These are phyloP conservation scores for Sebastes diaconus DNA, from an alignment of 2,797 vertebrate species.

Conservation along the genomic window DNA sequence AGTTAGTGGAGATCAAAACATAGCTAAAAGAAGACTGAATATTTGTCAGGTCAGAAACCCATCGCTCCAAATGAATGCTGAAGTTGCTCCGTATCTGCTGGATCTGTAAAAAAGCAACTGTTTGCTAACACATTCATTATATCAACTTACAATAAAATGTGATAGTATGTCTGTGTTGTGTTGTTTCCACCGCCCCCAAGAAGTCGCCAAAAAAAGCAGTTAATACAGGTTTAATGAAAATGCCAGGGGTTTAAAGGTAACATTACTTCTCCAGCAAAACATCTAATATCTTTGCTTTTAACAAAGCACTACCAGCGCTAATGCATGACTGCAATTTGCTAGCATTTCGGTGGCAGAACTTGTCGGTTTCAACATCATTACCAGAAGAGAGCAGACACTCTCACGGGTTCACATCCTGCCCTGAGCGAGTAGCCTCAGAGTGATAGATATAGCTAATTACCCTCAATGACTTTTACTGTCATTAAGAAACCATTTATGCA, in stretches of 20 bases:
- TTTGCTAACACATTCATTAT: not conserved
- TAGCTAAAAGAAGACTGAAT: not conserved
- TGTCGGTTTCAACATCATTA: not conserved
- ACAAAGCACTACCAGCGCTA: not conserved
- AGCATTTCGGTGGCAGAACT: conserved; percentile 2
- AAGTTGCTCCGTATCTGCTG: not conserved
- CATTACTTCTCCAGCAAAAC: not conserved
- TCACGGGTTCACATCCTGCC: conserved; percentile 42
- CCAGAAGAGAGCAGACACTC: conserved; percentile 8
- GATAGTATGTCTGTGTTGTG: not conserved
- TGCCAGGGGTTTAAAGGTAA: not conserved
- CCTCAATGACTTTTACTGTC: conserved; percentile 34
- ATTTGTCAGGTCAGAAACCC: not conserved
- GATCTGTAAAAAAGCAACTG: no score
- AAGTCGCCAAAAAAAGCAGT: not conserved
- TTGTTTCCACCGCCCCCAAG: not conserved
- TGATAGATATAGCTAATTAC: conserved; percentile 57
- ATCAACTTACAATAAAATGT: not conserved
- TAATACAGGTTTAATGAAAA: not conserved
- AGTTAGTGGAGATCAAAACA: not conserved
- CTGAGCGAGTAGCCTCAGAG: conserved; percentile 5
- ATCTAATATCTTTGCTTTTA: not conserved
- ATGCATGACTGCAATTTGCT: not conserved
- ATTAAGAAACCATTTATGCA: conserved; percentile 49
- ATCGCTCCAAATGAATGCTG: not conserved